phyloP scores from a whole-genome alignment of 2,888 invertebrate genomes.

The Peribatodes rhomboidaria region DNA sequence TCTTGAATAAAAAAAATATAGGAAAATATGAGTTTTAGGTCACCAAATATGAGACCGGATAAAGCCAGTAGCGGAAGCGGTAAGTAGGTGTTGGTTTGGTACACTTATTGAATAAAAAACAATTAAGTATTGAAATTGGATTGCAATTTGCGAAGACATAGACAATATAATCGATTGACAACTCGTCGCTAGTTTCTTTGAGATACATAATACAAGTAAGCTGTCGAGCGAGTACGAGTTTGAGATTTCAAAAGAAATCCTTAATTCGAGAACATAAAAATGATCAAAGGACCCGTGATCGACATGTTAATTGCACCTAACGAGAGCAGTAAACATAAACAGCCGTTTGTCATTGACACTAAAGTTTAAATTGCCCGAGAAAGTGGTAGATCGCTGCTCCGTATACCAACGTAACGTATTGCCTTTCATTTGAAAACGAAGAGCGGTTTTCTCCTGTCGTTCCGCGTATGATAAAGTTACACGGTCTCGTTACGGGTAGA shows the following conservation, averaged over 20 bases:
- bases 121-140: too few relatives aligned
- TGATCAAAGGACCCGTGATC: background rate
- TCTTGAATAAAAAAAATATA: too few relatives aligned
- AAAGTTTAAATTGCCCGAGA: conserved; percentile 67
- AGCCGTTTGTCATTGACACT: conserved; percentile 49
- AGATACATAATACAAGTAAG: background rate
- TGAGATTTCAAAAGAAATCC: background rate
- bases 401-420: conserved; percentile 67
- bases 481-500: conserved; percentile 70
- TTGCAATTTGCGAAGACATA: too few relatives aligned
- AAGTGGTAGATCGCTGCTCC: conserved; percentile 68
- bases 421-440: conserved; percentile 78
- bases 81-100: too few relatives aligned
- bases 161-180: too few relatives aligned
- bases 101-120: too few relatives aligned
- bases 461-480: conserved; percentile 78
- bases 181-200: too few relatives aligned
- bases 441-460: conserved; percentile 74
- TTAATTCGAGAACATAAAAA: background rate
- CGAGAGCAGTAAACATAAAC: conserved; percentile 12
- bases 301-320: background rate
- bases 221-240: background rate
- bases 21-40: too few relatives aligned
- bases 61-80: too few relatives aligned
- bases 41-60: too few relatives aligned